These are phyloP conservation scores for Herpetotheres cachinnans DNA, from an alignment of 2,113 vertebrate genomes.

Conservation along the genomic window DNA sequence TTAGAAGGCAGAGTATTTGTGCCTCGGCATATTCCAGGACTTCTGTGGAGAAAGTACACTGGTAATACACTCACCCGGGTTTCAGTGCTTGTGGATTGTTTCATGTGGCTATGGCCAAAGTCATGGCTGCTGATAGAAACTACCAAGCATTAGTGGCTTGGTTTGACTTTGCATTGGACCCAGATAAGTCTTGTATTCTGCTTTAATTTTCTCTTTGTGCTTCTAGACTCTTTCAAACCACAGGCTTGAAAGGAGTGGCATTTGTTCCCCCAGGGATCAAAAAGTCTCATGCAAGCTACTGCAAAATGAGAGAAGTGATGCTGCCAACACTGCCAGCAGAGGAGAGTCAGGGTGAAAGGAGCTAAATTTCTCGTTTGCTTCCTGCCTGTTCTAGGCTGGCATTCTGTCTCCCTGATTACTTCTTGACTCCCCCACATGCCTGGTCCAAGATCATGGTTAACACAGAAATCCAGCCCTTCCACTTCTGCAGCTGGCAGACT, in stretches of 20 bases:
- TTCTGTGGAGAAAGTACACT: neutral
- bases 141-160: neutral
- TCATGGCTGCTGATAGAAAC: neutral
- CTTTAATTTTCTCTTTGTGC: neutral
- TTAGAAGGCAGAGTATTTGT: neutral
- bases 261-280: neutral
- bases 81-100: neutral
- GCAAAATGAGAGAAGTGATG: neutral
- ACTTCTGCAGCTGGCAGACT: neutral
- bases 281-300: neutral
- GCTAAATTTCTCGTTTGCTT: neutral
- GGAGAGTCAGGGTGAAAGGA: neutral
- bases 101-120: rapidly evolving
- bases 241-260: neutral
- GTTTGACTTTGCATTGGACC: neutral
- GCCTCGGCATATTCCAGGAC: neutral
- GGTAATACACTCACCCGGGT: rapidly evolving
- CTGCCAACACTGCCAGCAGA: neutral
- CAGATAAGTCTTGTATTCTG: neutral
- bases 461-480: neutral
- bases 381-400: neutral
- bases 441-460: neutral
- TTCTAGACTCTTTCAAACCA: neutral
- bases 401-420: neutral
- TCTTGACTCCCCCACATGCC: neutral